Evolutionary conservation across 2,113 vertebrate species (phyloP).

Genomic region (Chaetorhynchus papuensis): DNA sequence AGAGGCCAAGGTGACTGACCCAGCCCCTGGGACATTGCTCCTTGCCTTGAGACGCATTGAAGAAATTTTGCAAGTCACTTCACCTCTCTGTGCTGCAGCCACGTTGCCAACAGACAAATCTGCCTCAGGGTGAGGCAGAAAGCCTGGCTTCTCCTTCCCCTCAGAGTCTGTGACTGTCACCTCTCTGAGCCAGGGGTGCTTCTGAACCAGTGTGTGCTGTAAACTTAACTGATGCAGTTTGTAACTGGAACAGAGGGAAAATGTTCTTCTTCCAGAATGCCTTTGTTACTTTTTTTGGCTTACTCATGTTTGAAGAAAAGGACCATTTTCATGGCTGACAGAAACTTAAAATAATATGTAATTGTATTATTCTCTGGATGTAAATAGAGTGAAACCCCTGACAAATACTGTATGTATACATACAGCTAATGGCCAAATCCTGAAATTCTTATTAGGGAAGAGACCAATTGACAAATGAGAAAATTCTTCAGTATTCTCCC

Average conservation of each 20-base stretch:
- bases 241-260: not conserved
- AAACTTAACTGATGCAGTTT: not conserved
- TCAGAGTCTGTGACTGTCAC: not conserved
- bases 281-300: not conserved
- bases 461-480: not conserved
- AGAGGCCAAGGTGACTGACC: not conserved
- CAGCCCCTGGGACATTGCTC: not conserved
- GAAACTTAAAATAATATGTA: not conserved
- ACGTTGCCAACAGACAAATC: rapidly evolving
- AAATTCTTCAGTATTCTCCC: not conserved
- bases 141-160: not conserved
- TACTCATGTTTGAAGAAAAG: not conserved
- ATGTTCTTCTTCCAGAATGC: not conserved
- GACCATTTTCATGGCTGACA: not conserved
- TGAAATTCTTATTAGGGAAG: not conserved
- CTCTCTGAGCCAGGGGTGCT: not conserved
- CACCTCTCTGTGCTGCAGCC: rapidly evolving
- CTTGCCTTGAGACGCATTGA: rapidly evolving
- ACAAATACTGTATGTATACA: not conserved
- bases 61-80: not conserved
- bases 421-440: not conserved
- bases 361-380: not conserved
- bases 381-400: not conserved
- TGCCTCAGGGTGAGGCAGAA: not conserved
- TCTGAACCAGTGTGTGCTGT: not conserved